Evolutionary conservation across 2,113 vertebrate species (phyloP).

Genomic region (Herpailurus yagouaroundi): DNA sequence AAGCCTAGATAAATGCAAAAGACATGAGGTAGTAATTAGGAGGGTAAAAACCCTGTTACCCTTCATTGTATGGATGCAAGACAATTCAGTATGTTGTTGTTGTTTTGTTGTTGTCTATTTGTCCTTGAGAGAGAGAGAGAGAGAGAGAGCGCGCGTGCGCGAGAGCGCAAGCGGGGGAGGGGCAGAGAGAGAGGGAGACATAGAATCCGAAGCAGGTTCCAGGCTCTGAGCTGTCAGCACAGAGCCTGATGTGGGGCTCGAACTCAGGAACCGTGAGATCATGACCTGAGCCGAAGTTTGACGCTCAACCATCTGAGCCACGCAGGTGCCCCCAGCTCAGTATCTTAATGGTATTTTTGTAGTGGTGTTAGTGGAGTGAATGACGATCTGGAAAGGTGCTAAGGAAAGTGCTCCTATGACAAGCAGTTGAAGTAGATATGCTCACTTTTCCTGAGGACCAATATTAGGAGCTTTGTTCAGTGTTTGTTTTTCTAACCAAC

Average conservation of each 20-base stretch:
- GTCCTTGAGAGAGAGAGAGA: no score
- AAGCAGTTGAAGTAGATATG: conserved; percentile 40
- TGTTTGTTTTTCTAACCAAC: conserved; percentile 62
- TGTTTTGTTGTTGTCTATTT: no score
- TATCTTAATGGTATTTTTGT: conserved; percentile 32
- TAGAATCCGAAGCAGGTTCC: no score
- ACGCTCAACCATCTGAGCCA: no score
- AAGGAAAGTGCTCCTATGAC: conserved; percentile 62
- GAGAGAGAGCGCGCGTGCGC: rapidly evolving
- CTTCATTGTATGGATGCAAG: not conserved
- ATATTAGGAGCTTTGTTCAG: not conserved
- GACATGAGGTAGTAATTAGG: rapidly evolving
- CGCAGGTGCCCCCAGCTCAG: not conserved
- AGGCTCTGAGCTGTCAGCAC: no score
- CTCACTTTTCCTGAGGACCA: conserved; percentile 48
- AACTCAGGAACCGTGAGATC: no score
- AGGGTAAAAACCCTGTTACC: not conserved
- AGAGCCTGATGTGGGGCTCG: no score
- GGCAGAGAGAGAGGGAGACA: no score
- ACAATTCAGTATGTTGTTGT: not conserved
- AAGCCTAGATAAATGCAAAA: not conserved
- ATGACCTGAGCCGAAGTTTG: no score
- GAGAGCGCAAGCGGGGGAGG: no score
- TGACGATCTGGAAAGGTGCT: conserved; percentile 27
- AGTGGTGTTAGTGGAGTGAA: conserved; percentile 17